A percentile compares a stretch with the other conserved stretches of the same genome.
Evolutionary conservation across 2,888 invertebrate genomes (phyloP).

Genomic region (Nesidiocoris tenuis): DNA sequence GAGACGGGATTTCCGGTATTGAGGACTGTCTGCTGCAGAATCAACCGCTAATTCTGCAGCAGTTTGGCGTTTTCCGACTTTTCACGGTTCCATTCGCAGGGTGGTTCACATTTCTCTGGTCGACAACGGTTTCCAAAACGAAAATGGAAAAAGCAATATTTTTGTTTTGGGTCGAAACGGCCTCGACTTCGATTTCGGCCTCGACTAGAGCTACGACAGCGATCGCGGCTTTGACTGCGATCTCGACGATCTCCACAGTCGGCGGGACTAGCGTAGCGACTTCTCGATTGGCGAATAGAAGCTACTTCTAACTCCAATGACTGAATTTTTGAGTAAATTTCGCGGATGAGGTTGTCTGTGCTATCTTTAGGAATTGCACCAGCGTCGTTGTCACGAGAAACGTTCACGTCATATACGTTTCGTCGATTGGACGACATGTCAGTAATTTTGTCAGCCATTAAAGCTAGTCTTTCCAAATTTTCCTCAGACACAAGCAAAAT

Average conservation of each 20-base stretch:
- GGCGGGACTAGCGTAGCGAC: neutral
- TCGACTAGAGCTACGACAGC: neutral
- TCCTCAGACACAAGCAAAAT: neutral
- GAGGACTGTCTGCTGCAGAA: neutral
- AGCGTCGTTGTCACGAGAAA: too few species aligned
- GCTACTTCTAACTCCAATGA: conserved; percentile 4
- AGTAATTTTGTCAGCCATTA: conserved; percentile 3
- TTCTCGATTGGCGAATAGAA: neutral
- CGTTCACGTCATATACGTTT: too few species aligned
- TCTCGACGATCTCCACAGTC: neutral
- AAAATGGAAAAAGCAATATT: conserved; percentile 25
- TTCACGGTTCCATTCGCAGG: conserved; percentile 24
- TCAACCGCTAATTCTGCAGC: conserved; percentile 19
- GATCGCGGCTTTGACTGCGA: neutral
- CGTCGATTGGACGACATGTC: too few species aligned
- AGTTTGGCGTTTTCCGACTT: conserved; percentile 21
- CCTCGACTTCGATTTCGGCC: neutral
- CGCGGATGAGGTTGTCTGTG: neutral
- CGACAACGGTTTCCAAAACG: too few species aligned
- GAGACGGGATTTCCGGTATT: neutral
- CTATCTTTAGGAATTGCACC: too few species aligned
- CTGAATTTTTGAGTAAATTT: neutral
- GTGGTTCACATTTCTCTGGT: conserved; percentile 29
- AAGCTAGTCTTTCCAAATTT: neutral
- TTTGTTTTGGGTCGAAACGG: conserved; percentile 19